phyloP scores from a whole-genome alignment of 2,113 vertebrate species.

The Grammomys dolichurus region DNA sequence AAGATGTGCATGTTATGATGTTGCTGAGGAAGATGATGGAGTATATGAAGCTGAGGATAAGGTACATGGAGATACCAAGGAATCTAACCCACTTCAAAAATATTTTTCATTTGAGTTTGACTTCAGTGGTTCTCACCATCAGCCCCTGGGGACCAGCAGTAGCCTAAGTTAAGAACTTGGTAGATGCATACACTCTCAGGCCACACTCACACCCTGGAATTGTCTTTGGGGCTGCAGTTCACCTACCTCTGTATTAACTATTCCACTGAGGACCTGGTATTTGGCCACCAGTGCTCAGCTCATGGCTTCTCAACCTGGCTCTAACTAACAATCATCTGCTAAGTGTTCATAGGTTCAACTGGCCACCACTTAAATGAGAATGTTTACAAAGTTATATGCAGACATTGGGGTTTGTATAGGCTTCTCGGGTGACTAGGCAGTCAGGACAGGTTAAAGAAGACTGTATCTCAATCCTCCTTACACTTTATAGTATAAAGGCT shows the following conservation, averaged over 20 bases:
- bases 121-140: not conserved
- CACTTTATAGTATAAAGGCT: not conserved
- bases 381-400: not conserved
- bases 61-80: not conserved
- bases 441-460: not conserved
- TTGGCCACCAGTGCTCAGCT: not conserved
- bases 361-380: not conserved
- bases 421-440: not conserved
- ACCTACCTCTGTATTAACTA: not conserved
- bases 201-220: not conserved
- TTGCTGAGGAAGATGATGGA: not conserved
- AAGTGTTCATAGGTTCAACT: not conserved
- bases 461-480: not conserved
- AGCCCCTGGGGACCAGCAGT: not conserved
- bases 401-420: not conserved
- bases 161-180: not conserved
- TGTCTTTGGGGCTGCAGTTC: not conserved
- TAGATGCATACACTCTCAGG: not conserved
- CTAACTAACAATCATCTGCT: not conserved
- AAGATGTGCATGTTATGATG: not conserved
- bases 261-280: not conserved
- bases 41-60: not conserved
- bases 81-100: not conserved
- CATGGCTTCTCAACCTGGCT: not conserved
- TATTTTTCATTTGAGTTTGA: constrained; percentile 28